Base-by-base conservation (phyloP, 2,888 invertebrate genomes). In the Epinotia ramella region DNA sequence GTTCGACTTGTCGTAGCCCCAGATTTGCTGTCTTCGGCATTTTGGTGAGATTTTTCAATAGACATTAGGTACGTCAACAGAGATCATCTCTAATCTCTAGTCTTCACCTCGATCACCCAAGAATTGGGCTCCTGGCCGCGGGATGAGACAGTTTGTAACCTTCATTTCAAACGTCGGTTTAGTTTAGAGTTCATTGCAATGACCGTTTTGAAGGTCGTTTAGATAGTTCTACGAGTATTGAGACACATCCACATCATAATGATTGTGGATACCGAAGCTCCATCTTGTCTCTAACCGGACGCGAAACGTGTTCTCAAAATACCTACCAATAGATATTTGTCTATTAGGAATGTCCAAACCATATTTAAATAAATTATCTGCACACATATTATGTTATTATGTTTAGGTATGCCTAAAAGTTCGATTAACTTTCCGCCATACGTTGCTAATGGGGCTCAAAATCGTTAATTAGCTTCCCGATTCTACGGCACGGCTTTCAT, bases 351-450 rank as follows among this genome's bases (percentile, higher is more conserved):
- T 72, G 20, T 56, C 56, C 71, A 53, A 71, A 56, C 66, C 63
- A 67, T 40, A 66, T 72, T 40, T 71, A 66, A 71, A 76, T 76
- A 71, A 53, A 76, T 76, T 76, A 76, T 66, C 71, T 53, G 18
- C 73, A 28, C 59, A 68, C 18, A 12, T 69, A 76, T 66, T 56
- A 62, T 18, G 53, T 46, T 68, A 33, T 68, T 68, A 57, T 20
- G 64, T 63, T 46, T 57, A 62, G 24, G 24, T 9, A n/a, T 63
- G 65, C 65, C 20, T 60, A 46, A 13, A 60, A 59, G 65, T 75
- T 75, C 40, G 49, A 60, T 64, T 69, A 69, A 74, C 70, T 70
- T 53, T 62, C 49, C 62, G 49, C 13, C 12, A 7, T n/a, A n/a
- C 53, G 53, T 53, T n/a, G 53, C n/a, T 53, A 49, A 49, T 53